Base-by-base conservation (phyloP, 2,888 invertebrate genomes). In the Polyploca ridens region DNA sequence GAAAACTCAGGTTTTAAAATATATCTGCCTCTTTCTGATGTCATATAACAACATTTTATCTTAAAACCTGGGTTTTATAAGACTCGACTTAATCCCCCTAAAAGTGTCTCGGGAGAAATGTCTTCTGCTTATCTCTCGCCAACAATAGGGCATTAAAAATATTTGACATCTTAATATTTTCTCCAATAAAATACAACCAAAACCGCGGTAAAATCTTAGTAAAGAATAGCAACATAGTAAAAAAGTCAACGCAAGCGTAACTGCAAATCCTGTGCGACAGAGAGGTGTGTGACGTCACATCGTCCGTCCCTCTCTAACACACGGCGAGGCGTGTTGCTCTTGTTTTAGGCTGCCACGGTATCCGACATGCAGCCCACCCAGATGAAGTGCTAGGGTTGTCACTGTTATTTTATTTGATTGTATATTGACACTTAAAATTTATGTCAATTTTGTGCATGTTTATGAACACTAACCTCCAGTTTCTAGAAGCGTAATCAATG, bases 281-380 rank as follows among this genome's bases (percentile, higher is more conserved):
- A 68, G 66, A 71, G 63, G 62, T 27, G 5, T 5, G 16, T 79
- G 73, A 81, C 76, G 79, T 82, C 72, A 76, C 44, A 63, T 49
- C 5, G 10, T 44, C 41, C 46, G 70, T 87, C 87, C 70, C 86
- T 67, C 79, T 90, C 76, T 65, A 71, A 57, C 81, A 64, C 76
- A 65, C 70, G 14, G 64, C 33, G 14, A 59, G 62, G 70, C 74
- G 75, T 82, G 77, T 84, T 91, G 77, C 84, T 90, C 90, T 90
- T 90, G 87, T 89, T 89, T 83, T 82, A 75, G 71, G 76, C 77
- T 86, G 87, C 83, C 82, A 80, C 73, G 81, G 79, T 86, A 86
- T 90, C 86, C 81, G 89, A 90, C 84, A 82, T 70, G 78, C 71
- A 80, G 92, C 83, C 93, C 93, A 93, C 93, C 93, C 93, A 92